phyloP scores from a whole-genome alignment of 2,888 invertebrate species.

The Helleia helle region DNA sequence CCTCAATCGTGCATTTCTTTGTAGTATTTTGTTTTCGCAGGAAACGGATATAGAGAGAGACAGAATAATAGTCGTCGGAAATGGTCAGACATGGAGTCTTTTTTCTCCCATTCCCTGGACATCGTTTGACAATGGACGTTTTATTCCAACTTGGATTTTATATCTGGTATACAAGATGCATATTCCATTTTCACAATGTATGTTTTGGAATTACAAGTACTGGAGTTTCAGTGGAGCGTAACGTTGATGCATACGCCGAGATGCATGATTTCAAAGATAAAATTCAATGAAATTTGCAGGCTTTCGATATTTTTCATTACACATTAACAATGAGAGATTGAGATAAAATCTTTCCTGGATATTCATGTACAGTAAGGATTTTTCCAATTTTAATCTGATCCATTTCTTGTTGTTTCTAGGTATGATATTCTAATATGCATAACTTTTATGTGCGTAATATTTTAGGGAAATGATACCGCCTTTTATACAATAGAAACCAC shows the following conservation, averaged over 20 bases:
- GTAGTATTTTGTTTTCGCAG: slow-evolving; percentile 68
- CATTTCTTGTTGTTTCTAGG: no score
- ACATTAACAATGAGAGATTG: neutral
- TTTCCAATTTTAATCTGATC: no score
- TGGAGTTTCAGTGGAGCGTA: slow-evolving; percentile 34
- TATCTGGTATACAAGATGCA: neutral
- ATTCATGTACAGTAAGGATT: no score
- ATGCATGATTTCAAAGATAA: slow-evolving; percentile 26
- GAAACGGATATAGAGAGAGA: slow-evolving; percentile 73
- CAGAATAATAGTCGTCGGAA: slow-evolving; percentile 74
- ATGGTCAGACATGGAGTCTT: slow-evolving; percentile 72
- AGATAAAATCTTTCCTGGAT: no score
- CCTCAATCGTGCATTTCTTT: slow-evolving; percentile 31
- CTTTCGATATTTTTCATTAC: neutral
- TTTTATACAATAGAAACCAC: no score
- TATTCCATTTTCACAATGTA: neutral
- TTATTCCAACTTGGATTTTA: neutral
- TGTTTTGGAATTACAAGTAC: slow-evolving; percentile 29
- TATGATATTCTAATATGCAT: no score
- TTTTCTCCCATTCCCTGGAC: slow-evolving; percentile 61
- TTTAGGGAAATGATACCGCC: no score
- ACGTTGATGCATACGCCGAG: slow-evolving; percentile 31
- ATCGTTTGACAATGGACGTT: slow-evolving; percentile 28
- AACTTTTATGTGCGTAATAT: no score
- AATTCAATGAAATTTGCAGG: slow-evolving; percentile 19